A percentile compares a stretch with the other conserved stretches of the same genome.
phyloP scores from a whole-genome alignment of 1,140 invertebrate species.

The Tyrophagus putrescentiae region DNA sequence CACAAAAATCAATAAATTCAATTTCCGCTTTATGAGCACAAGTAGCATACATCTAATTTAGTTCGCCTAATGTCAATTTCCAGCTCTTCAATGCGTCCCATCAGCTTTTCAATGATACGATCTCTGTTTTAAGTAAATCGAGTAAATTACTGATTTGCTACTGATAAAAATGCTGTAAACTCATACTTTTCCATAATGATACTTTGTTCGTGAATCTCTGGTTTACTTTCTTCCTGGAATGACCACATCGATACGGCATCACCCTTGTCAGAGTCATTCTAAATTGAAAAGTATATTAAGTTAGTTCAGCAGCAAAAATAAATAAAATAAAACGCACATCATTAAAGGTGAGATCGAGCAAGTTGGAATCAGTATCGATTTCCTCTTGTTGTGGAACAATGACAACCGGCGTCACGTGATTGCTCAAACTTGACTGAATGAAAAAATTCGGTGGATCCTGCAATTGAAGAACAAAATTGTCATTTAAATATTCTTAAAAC shows the following conservation, averaged over 20 bases:
- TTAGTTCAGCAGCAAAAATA: conserved; percentile 8
- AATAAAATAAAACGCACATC: conserved; percentile 17
- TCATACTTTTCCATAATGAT: conserved; percentile 39
- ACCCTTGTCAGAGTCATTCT: conserved; percentile 19
- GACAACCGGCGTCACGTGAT: conserved; percentile 84
- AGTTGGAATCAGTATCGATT: conserved; percentile 34
- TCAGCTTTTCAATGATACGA: conserved; percentile 63
- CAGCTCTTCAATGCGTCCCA: conserved; percentile 52
- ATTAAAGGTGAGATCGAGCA: conserved; percentile 27
- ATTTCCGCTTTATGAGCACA: background rate
- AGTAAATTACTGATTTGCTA: conserved; percentile 17
- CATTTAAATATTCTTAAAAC: too few species aligned
- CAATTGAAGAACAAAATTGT: conserved; percentile 27
- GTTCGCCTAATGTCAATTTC: conserved; percentile 43
- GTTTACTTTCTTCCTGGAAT: conserved; percentile 30
- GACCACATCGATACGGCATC: conserved; percentile 23
- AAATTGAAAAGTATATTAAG: background rate
- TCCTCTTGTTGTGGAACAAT: conserved; percentile 59
- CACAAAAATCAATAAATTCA: conserved; percentile 7
- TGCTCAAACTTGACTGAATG: conserved; percentile 73
- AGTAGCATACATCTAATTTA: conserved; percentile 34
- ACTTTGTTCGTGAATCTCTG: conserved; percentile 45
- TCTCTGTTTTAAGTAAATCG: conserved; percentile 43
- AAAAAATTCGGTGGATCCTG: conserved; percentile 88
- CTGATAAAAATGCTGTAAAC: background rate